Evolutionary conservation across 2,888 invertebrate species (phyloP).

Genomic region (Alsophila aescularia): DNA sequence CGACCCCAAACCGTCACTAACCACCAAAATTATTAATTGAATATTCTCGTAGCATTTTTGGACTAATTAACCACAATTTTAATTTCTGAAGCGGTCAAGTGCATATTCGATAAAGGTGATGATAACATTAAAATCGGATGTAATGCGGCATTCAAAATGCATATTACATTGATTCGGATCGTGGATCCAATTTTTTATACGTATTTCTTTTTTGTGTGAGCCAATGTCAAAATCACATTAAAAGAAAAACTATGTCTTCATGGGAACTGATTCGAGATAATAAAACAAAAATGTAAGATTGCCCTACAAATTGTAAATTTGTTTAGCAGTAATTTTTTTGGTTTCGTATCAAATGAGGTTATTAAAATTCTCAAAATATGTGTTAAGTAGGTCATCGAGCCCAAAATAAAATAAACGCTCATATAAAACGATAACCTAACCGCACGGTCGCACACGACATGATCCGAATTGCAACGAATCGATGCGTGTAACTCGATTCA

Average conservation of each 20-base stretch:
- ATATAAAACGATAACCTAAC: constrained; percentile 19
- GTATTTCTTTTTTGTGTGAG: constrained; percentile 10
- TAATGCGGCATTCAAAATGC: constrained; percentile 25
- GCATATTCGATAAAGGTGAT: constrained; percentile 33
- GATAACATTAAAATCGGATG: constrained; percentile 36
- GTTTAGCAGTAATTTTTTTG: background rate
- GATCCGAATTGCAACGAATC: constrained; percentile 51
- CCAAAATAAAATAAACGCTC: background rate
- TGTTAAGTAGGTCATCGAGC: constrained; percentile 15
- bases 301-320: background rate
- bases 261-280: constrained; percentile 36
- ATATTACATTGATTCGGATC: constrained; percentile 34
- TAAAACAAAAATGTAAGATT: constrained; percentile 24
- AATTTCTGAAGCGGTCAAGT: constrained; percentile 33
- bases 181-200: constrained; percentile 28
- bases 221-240: constrained; percentile 24
- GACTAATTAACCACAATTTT: constrained; percentile 37
- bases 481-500: constrained; percentile 68
- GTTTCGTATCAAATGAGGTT: constrained; percentile 3
- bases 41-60: constrained; percentile 30
- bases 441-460: constrained; percentile 38
- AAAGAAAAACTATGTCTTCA: constrained; percentile 27
- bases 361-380: constrained; percentile 7
- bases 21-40: constrained; percentile 33
- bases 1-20: constrained; percentile 31